Conservation (phyloP, 2,113 vertebrate genomes). For the Mesocricetus auratus region DNA sequence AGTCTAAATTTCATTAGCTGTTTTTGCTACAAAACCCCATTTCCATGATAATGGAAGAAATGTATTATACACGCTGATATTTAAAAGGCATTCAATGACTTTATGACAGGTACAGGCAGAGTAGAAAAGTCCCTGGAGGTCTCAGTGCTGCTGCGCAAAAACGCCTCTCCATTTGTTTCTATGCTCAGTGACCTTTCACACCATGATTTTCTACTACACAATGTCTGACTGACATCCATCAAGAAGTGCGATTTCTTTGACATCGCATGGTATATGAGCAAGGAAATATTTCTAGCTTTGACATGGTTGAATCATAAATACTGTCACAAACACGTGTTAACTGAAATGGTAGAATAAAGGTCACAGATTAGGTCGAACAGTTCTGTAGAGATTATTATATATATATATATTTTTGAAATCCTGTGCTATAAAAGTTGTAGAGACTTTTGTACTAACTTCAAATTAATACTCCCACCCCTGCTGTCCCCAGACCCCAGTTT, state of each 20-base stretch:
- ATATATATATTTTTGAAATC: too few species aligned
- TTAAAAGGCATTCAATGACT: conserved; percentile 65
- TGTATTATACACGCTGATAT: conserved; percentile 50
- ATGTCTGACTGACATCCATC: conserved; percentile 65
- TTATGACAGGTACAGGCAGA: conserved; percentile 35
- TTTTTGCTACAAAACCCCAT: neutral
- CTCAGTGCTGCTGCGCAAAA: neutral
- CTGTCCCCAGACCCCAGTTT: neutral
- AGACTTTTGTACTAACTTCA: conserved; percentile 53
- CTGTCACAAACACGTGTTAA: conserved; percentile 62
- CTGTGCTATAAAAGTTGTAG: neutral
- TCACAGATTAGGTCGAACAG: conserved; percentile 39
- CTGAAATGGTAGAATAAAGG: conserved; percentile 70
- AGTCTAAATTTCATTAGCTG: neutral
- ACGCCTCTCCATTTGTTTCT: conserved; percentile 28
- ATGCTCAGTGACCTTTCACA: conserved; percentile 65
- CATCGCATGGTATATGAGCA: conserved; percentile 4
- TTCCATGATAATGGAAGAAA: neutral
- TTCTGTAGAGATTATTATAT: conserved; percentile 16
- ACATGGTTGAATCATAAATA: conserved; percentile 55
- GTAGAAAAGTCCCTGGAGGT: neutral
- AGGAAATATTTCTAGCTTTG: conserved; percentile 67
- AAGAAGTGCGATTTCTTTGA: conserved; percentile 54
- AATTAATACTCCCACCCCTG: neutral
- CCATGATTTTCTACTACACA: neutral